Evolutionary conservation across 1,140 invertebrate genomes (phyloP), one percentile per base, ranked within the genome.

Genomic region (Tetramorium simillimum): DNA sequence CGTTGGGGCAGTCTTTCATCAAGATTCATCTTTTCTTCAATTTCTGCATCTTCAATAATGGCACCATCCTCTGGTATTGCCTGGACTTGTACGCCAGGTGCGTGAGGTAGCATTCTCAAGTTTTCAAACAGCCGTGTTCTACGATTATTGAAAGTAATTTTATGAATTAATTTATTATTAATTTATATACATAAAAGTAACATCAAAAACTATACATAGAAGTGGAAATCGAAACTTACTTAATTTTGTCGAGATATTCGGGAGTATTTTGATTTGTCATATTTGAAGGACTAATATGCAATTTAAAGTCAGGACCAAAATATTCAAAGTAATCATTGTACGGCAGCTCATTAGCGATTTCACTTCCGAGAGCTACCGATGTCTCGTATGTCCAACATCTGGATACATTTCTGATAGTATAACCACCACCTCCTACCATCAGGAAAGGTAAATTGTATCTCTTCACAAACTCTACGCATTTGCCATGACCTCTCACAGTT

Each of bases 311-410:
- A 0, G 99, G 99, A 0, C 99, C 99, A 95, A 99, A 99, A 94
- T 99, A 99, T 94, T 99, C 99, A 96, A 99, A 99, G 94, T 99
- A 99, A 94, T 99, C 99, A 95, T 99, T 99, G 95, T 99, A 99
- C 0, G 99, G 99, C 70, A 99, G 96, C 95, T 99, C 99, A 96
- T 99, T 99, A 7, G 99, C 98, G 86, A 99, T 99, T 95, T 99
- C 99, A 49, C 98, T 97, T 62, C 98, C 98, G 2, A 99, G 96
- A 18, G 99, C 99, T 0, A 99, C 98, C 0, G 99, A 98, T 3
- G 99, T 99, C 95, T 99, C 99, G 90, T 99, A 99, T 0, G 99
- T 99, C 99, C 99, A 99, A 94, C 99, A 99, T 80, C 99, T 97
- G 12, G 99, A 99, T 0, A 99, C 99, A 95, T 99, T 99, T 85